Evolutionary conservation across 1,140 invertebrate species (phyloP), one percentile per base, ranked within the genome.

Genomic region (Ips nitidus): DNA sequence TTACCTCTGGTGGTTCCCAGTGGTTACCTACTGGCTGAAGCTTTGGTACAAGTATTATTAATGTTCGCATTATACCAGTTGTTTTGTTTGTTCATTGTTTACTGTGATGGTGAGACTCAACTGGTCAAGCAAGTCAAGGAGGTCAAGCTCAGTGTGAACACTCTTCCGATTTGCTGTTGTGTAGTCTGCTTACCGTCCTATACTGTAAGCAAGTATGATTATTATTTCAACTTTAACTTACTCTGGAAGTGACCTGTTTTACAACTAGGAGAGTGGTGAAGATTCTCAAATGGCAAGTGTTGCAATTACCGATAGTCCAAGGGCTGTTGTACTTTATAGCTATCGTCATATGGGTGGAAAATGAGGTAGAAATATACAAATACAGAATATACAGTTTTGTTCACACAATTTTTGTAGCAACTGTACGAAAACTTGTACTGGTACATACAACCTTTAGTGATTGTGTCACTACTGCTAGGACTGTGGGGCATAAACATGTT

Each of bases 401-500:
- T 50, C 1, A 2, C 57, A 59, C 40, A 1, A 7, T 53, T 36
- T 68, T 84, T 84, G 61, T 80, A 88, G 86, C 84, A 81, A 75
- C 72, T 88, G 60, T 87, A 87, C 70, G 79, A 82, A 74, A 81
- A 84, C 1, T 85, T 83, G 72, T 86, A 87, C 75, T 80, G 84
- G 73, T 89, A 84, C 74, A 75, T 87, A 56, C 86, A 87, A 78
- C 85, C 85, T 1, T 77, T 88, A 8, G 80, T 88, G 1, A 82
- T 83, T 1, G 76, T 82, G 0, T 88, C 86, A 1, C 87, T 89
- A 39, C 71, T 88, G 3, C 80, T 84, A n/a, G 87, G 86, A 2
- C 80, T 89, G 22, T 89, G 87, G 86, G 86, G 84, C 0, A 83
- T 87, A 66, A 81, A 82, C 7, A 88, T 88, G 85, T 83, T 82